These are phyloP conservation scores for Dimorphilus gyrociliatus DNA, from an alignment of 2,888 invertebrate genomes.

Conservation along the genomic window DNA sequence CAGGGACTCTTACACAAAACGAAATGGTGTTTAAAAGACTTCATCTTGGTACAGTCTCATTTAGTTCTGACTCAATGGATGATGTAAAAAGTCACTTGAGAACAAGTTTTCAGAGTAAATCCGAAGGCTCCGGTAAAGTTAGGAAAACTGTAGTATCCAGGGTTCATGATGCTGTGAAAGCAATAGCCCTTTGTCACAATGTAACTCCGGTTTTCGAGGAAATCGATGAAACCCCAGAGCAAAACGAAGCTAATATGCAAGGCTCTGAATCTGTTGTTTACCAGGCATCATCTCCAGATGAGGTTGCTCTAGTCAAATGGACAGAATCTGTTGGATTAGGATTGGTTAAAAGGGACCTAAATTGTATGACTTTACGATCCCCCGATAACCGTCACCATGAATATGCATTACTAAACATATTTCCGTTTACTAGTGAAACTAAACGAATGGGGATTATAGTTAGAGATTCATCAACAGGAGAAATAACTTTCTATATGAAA, in stretches of 20 bases:
- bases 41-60: slow-evolving; percentile 81
- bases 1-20: slow-evolving; percentile 93
- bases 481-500: slow-evolving; percentile 87
- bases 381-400: slow-evolving; percentile 17
- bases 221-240: slow-evolving; percentile 14
- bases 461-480: slow-evolving; percentile 48
- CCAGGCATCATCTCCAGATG: slow-evolving; percentile 60
- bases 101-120: slow-evolving; percentile 6
- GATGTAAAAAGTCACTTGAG: slow-evolving; percentile 42
- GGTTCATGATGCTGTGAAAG: slow-evolving; percentile 74
- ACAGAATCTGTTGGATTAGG: slow-evolving; percentile 53
- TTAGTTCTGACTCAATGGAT: slow-evolving; percentile 66
- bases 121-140: slow-evolving; percentile 39
- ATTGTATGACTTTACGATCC: slow-evolving; percentile 42
- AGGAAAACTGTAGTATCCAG: slow-evolving; percentile 54
- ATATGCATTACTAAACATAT: slow-evolving; percentile 49
- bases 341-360: slow-evolving; percentile 45
- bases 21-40: slow-evolving; percentile 92
- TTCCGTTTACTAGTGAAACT: slow-evolving; percentile 58
- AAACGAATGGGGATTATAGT: slow-evolving; percentile 62
- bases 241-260: slow-evolving; percentile 30
- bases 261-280: slow-evolving; percentile 40
- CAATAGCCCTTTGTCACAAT: slow-evolving; percentile 91
- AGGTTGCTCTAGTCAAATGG: slow-evolving; percentile 57
- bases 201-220: slow-evolving; percentile 86